phyloP scores from a whole-genome alignment of 2,113 vertebrate species.

The Strix aluco region DNA sequence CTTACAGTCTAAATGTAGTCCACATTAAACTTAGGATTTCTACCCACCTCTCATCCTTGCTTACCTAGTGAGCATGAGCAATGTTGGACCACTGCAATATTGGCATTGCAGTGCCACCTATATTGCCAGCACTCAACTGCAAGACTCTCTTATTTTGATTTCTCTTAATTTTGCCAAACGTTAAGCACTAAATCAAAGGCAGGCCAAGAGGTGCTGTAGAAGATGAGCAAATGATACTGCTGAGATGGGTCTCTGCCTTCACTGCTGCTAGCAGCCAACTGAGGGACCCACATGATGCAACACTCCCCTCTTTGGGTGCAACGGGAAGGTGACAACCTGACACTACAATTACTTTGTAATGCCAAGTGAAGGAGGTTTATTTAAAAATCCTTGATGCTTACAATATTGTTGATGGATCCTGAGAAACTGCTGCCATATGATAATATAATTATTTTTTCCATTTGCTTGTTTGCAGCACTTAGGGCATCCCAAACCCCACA shows the following conservation, averaged over 20 bases:
- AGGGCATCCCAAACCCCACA: neutral
- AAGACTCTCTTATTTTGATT: neutral
- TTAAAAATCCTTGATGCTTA: neutral
- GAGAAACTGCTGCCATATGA: neutral
- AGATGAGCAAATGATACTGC: neutral
- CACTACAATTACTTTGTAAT: neutral
- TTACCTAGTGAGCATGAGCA: accelerated
- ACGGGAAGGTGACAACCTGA: neutral
- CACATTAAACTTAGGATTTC: neutral
- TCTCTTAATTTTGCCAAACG: neutral
- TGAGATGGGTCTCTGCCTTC: neutral
- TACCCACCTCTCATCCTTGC: neutral
- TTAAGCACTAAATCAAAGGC: neutral
- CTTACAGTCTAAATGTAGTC: neutral
- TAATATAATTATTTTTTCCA: neutral
- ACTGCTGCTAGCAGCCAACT: neutral
- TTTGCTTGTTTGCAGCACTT: neutral
- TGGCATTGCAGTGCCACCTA: no score
- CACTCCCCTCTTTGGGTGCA: accelerated
- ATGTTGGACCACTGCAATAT: no score
- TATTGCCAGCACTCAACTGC: neutral
- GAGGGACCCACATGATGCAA: neutral
- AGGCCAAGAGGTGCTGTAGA: neutral
- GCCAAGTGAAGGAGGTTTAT: accelerated
- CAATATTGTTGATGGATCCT: neutral